Evolutionary conservation across 2,797 vertebrate genomes (phyloP).

Genomic region (Gymnothorax javanicus): DNA sequence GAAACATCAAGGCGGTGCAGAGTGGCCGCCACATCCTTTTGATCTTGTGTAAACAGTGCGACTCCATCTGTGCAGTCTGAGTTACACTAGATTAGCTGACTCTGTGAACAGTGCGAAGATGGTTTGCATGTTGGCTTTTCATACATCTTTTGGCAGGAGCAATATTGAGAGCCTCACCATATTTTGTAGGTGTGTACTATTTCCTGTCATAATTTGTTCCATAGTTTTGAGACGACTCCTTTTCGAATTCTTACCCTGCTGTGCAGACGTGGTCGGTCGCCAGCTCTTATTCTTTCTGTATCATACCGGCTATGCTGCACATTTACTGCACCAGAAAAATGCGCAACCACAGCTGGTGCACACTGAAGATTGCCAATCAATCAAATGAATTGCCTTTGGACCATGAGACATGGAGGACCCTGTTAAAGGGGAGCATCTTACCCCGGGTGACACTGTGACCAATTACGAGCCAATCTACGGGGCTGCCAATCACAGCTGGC

Average conservation of each 20-base stretch:
- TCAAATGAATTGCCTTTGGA: neutral
- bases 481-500: constrained; percentile 1
- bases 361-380: neutral
- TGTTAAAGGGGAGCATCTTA: neutral
- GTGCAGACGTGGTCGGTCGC: neutral
- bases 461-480: neutral
- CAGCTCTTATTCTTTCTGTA: neutral
- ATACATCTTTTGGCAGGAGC: neutral
- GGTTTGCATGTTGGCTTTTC: neutral
- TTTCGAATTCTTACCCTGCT: neutral
- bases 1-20: constrained; percentile 1
- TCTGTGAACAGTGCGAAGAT: neutral
- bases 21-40: neutral
- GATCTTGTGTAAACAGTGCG: neutral
- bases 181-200: neutral
- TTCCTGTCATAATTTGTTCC: neutral
- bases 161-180: neutral
- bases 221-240: neutral
- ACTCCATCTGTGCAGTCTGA: neutral
- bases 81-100: neutral
- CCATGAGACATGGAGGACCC: neutral
- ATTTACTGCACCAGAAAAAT: neutral
- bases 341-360: neutral
- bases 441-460: neutral
- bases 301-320: neutral